Percentiles rank a stretch among this genome's conserved stretches.
Conservation (phyloP, 2,113 vertebrate genomes). For the Colistium nudipinnis region DNA sequence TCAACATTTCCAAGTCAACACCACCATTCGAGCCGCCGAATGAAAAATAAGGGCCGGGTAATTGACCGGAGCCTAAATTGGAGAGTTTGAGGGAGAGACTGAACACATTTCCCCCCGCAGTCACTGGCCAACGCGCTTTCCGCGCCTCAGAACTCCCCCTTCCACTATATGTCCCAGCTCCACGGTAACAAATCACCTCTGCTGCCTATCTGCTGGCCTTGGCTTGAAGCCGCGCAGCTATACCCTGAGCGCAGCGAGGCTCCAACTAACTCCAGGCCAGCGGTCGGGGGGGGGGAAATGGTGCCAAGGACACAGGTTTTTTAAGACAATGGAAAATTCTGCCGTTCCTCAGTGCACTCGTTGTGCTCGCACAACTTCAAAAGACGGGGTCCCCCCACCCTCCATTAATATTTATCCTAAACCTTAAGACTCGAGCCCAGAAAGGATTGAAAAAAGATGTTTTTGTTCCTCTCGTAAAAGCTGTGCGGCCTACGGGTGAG, state of each 20-base stretch:
- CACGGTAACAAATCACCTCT: slow-evolving; percentile 64
- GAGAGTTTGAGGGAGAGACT: slow-evolving; percentile 51
- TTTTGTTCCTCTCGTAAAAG: slow-evolving; percentile 66
- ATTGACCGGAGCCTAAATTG: slow-evolving; percentile 61
- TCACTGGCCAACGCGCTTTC: slow-evolving; percentile 65
- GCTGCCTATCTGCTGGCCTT: slow-evolving; percentile 61
- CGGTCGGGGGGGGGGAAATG: slow-evolving; percentile 23
- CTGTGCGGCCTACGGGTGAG: slow-evolving; percentile 48
- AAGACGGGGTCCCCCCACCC: slow-evolving; percentile 65
- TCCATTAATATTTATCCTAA: slow-evolving; percentile 74
- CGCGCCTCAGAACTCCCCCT: slow-evolving; percentile 55
- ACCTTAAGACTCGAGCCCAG: slow-evolving; percentile 60
- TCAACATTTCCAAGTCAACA: slow-evolving; percentile 70
- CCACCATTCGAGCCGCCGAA: slow-evolving; percentile 30
- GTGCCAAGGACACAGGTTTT: slow-evolving; percentile 62
- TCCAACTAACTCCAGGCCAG: slow-evolving; percentile 49
- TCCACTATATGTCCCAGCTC: slow-evolving; percentile 49
- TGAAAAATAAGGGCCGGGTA: slow-evolving; percentile 62
- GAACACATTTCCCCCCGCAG: slow-evolving; percentile 55
- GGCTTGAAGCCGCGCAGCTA: slow-evolving; percentile 36
- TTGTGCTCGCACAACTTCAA: slow-evolving; percentile 57
- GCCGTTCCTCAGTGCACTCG: slow-evolving; percentile 29
- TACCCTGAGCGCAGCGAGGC: slow-evolving; percentile 25
- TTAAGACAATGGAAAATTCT: slow-evolving; percentile 72
- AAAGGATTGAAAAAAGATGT: slow-evolving; percentile 59